phyloP scores from a whole-genome alignment of 2,888 invertebrate species.

The Acholoe squamosa region DNA sequence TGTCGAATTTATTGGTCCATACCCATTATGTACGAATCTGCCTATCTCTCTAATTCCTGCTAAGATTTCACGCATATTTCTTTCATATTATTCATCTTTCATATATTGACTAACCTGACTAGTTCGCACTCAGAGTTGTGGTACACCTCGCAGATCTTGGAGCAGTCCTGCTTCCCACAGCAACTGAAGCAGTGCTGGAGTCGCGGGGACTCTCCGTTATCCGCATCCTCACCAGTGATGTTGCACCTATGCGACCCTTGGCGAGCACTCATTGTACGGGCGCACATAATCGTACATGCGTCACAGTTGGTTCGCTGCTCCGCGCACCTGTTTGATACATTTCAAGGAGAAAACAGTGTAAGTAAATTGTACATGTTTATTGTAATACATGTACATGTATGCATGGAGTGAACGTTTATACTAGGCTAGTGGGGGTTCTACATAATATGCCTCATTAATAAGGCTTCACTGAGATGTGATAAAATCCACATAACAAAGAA shows the following conservation, averaged over 20 bases:
- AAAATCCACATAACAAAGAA: no score
- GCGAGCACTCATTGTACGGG: constrained; percentile 70
- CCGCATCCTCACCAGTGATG: constrained; percentile 76
- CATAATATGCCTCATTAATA: no score
- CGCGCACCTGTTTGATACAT: constrained; percentile 68
- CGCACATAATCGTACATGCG: constrained; percentile 69
- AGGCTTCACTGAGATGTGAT: no score
- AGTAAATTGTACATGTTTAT: no score
- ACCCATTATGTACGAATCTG: no score
- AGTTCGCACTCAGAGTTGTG: constrained; percentile 76
- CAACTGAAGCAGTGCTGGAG: constrained; percentile 78
- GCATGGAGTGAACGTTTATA: no score
- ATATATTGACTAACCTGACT: constrained; percentile 73
- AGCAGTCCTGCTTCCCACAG: constrained; percentile 78
- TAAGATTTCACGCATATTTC: no score
- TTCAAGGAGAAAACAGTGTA: no score
- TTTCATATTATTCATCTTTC: neutral
- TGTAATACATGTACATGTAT: no score
- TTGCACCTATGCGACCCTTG: constrained; percentile 74
- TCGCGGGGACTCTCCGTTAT: constrained; percentile 80
- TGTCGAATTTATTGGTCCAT: no score
- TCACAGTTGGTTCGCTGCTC: constrained; percentile 70
- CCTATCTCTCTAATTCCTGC: no score
- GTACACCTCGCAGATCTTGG: constrained; percentile 77
- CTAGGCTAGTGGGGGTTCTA: no score